Conservation (phyloP, 2,113 vertebrate genomes). For the Alectura lathami region DNA sequence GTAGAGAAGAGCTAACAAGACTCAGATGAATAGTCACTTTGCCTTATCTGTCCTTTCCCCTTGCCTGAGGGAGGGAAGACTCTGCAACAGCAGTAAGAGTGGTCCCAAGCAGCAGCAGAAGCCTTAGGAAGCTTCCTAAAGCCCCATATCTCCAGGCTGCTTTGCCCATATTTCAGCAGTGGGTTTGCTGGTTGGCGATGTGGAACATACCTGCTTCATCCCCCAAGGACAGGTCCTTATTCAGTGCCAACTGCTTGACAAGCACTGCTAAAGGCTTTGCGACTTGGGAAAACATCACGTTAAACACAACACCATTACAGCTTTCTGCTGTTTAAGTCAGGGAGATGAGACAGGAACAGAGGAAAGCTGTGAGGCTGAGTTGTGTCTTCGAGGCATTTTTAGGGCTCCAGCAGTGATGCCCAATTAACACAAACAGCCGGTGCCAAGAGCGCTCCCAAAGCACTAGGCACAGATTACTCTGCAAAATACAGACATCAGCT, state of each 20-base stretch:
- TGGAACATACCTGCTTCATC: not conserved
- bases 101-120: not conserved
- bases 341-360: not conserved
- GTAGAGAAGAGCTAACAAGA: not conserved
- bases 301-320: not conserved
- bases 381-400: not conserved
- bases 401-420: not conserved
- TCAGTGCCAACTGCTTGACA: not conserved
- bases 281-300: accelerated
- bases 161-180: not conserved
- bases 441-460: not conserved
- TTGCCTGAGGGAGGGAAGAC: not conserved
- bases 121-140: not conserved
- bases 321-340: not conserved
- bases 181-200: not conserved
- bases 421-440: not conserved
- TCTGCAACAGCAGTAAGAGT: not conserved
- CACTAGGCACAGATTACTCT: not conserved
- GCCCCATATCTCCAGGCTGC: not conserved
- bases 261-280: not conserved
- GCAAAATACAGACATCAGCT: not conserved
- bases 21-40: not conserved
- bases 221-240: not conserved
- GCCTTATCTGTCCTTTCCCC: not conserved
- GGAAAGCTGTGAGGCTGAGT: not conserved